Conservation (phyloP, 2,888 invertebrate genomes). For the Drosophila longiperda region DNA sequence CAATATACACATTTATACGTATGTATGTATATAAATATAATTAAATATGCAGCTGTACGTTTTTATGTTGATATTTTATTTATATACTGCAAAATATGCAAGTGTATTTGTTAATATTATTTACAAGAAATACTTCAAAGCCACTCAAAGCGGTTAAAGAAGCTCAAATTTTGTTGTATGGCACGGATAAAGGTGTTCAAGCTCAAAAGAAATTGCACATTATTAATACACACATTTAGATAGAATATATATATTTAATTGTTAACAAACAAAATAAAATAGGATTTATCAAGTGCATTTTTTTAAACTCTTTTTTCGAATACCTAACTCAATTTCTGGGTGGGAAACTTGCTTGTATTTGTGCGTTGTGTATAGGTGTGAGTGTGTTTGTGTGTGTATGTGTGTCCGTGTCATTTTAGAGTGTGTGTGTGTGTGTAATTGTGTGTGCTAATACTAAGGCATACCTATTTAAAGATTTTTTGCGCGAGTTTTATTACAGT, state of each 20-base stretch:
- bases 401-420: conserved; percentile 14
- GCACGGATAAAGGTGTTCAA: conserved; percentile 20
- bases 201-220: conserved; percentile 10
- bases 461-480: conserved; percentile 82
- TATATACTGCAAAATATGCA: conserved; percentile 45
- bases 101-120: conserved; percentile 45
- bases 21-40: conserved; percentile 28
- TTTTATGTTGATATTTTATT: conserved; percentile 47
- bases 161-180: conserved; percentile 21
- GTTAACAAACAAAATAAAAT: conserved; percentile 2
- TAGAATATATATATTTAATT: neutral
- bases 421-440: conserved; percentile 17
- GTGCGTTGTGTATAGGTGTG: conserved; percentile 12
- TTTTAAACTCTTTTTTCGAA: neutral
- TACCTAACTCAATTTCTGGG: conserved; percentile 11
- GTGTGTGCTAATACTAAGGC: conserved; percentile 61
- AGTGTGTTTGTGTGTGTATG: conserved; percentile 12
- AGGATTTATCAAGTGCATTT: neutral
- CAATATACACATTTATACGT: conserved; percentile 37
- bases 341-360: conserved; percentile 13
- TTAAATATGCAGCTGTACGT: conserved; percentile 27
- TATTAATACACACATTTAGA: conserved; percentile 1
- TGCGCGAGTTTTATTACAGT: conserved; percentile 67
- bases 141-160: conserved; percentile 38
- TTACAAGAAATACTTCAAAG: conserved; percentile 55